Evolutionary conservation across 2,888 invertebrate species (phyloP).

Genomic region (Branchellion lobata): DNA sequence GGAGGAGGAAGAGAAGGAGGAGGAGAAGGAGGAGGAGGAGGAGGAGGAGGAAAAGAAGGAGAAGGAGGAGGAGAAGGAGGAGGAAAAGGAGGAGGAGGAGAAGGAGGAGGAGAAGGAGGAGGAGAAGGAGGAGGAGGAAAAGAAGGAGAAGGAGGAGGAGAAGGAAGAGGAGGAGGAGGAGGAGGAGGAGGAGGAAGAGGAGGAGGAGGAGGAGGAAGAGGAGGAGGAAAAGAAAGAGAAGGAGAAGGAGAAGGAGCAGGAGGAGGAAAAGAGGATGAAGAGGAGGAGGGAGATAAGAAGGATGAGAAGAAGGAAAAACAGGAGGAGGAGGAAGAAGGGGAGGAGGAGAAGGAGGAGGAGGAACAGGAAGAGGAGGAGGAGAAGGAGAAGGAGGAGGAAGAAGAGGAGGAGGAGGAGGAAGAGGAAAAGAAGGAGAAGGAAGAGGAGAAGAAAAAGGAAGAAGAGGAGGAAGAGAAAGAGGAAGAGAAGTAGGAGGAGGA

Average conservation of each 20-base stretch:
- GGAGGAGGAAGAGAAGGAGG: background rate
- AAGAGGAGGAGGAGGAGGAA: background rate
- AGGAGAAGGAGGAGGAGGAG: background rate
- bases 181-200: too few relatives aligned
- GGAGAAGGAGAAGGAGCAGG: too few relatives aligned
- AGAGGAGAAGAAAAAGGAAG: background rate
- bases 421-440: background rate
- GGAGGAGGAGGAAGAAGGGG: background rate
- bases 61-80: background rate
- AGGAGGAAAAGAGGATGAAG: too few relatives aligned
- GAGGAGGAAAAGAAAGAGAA: too few relatives aligned
- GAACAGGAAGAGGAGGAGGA: background rate
- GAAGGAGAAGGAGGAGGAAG: background rate
- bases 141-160: too few relatives aligned
- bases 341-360: background rate
- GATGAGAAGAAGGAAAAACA: background rate
- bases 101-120: background rate
- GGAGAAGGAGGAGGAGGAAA: too few relatives aligned
- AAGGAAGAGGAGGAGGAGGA: too few relatives aligned
- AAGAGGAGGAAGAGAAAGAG: background rate
- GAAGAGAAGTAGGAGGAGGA: too few relatives aligned
- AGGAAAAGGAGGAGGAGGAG: background rate
- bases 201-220: too few relatives aligned
- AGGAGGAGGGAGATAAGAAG: too few relatives aligned
- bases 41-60: background rate